Conservation (phyloP, 2,797 vertebrate species). For the Diceros bicornis region DNA sequence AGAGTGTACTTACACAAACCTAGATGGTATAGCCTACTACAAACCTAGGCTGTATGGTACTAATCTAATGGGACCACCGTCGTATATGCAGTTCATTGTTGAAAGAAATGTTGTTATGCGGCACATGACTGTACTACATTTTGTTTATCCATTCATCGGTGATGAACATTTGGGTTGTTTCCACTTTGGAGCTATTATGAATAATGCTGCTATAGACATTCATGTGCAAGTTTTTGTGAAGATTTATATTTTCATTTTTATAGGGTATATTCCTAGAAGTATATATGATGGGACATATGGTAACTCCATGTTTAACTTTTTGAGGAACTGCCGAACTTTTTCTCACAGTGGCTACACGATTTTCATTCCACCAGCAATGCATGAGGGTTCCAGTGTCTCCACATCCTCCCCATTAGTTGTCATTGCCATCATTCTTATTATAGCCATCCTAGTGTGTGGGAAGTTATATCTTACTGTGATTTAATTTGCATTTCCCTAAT, state of each 20-base stretch:
- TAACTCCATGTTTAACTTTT: background rate
- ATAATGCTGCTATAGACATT: background rate
- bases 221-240: background rate
- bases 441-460: background rate
- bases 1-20: no score
- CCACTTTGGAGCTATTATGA: background rate
- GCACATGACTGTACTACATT: background rate
- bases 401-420: background rate
- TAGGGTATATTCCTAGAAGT: background rate
- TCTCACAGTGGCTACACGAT: background rate
- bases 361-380: background rate
- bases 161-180: background rate
- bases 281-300: background rate
- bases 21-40: no score
- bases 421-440: background rate
- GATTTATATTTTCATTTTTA: background rate
- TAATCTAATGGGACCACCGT: no score
- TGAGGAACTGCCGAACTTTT: background rate
- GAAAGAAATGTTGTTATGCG: no score
- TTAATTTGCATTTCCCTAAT: constrained; percentile 24
- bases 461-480: background rate
- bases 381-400: background rate
- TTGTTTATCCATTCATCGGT: background rate
- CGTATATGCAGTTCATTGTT: no score
- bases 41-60: no score